These are phyloP conservation scores for Sebastes dallii DNA, from an alignment of 2,797 vertebrate species.

Conservation along the genomic window DNA sequence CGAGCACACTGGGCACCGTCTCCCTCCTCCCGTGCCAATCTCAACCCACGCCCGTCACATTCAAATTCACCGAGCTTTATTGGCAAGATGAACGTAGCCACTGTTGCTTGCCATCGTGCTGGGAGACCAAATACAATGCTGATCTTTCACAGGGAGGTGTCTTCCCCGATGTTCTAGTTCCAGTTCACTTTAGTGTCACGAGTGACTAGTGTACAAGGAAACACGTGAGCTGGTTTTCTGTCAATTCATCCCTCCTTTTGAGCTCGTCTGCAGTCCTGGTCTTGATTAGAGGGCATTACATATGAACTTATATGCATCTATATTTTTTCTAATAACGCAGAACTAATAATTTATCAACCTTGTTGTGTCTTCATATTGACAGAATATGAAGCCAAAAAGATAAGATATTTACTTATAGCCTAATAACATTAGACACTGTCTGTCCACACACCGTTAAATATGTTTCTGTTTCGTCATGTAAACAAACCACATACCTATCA, in stretches of 20 bases:
- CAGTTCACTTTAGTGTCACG: slow-evolving; percentile 26
- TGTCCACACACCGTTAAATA: too few species aligned
- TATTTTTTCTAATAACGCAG: too few species aligned
- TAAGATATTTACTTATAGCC: too few species aligned
- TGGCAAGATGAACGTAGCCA: slow-evolving; percentile 57
- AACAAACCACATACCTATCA: too few species aligned
- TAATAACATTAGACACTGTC: too few species aligned
- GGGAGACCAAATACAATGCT: slow-evolving; percentile 62
- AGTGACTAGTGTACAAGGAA: neutral
- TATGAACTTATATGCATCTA: neutral
- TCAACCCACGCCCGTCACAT: slow-evolving; percentile 69
- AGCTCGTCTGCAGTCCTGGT: neutral
- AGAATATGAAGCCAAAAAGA: too few species aligned
- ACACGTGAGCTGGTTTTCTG: neutral
- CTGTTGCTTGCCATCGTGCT: slow-evolving; percentile 51
- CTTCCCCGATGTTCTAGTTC: slow-evolving; percentile 28
- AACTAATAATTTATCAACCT: too few species aligned
- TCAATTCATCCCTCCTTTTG: neutral
- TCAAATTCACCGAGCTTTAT: slow-evolving; percentile 74
- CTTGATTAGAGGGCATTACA: neutral
- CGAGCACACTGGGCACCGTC: slow-evolving; percentile 64
- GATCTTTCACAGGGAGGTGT: slow-evolving; percentile 56
- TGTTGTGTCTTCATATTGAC: too few species aligned
- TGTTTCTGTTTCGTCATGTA: too few species aligned
- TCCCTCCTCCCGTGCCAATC: slow-evolving; percentile 62